Evolutionary conservation across 2,888 invertebrate species (phyloP).

Genomic region (Drosophila ochracea): DNA sequence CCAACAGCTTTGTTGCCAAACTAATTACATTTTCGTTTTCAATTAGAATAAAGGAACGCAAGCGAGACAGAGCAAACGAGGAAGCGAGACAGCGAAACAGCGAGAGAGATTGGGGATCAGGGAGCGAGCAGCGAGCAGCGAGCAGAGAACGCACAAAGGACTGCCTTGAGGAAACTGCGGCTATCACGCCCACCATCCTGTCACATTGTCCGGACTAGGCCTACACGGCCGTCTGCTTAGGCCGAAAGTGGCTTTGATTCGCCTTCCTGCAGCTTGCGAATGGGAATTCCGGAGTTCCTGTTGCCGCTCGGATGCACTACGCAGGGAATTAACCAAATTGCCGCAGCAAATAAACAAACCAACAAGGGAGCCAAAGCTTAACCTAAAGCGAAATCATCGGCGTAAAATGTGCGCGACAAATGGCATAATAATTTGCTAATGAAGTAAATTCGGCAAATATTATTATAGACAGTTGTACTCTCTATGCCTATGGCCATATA

Average conservation of each 20-base stretch:
- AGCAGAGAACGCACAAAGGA: conserved; percentile 9
- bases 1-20: conserved; percentile 59
- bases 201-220: conserved; percentile 18
- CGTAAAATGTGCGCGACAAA: conserved; percentile 10
- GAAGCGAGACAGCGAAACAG: not conserved
- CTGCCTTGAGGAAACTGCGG: conserved; percentile 8
- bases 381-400: conserved; percentile 2
- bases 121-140: conserved; percentile 1
- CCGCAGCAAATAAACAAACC: conserved; percentile 20
- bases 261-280: conserved; percentile 3
- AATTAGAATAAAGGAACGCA: conserved; percentile 64
- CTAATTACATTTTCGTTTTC: conserved; percentile 70
- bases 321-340: conserved; percentile 30
- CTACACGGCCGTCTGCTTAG: not conserved
- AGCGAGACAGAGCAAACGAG: conserved; percentile 9
- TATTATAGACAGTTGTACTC: not conserved
- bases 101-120: conserved; percentile 2
- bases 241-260: conserved; percentile 9
- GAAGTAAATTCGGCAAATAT: conserved; percentile 7
- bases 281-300: conserved; percentile 22
- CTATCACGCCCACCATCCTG: conserved; percentile 11
- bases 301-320: conserved; percentile 13
- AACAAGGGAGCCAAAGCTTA: not conserved
- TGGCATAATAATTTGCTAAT: conserved; percentile 14
- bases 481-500: not conserved